Evolutionary conservation across 2,888 invertebrate genomes (phyloP).

Genomic region (Latheticus oryzae): DNA sequence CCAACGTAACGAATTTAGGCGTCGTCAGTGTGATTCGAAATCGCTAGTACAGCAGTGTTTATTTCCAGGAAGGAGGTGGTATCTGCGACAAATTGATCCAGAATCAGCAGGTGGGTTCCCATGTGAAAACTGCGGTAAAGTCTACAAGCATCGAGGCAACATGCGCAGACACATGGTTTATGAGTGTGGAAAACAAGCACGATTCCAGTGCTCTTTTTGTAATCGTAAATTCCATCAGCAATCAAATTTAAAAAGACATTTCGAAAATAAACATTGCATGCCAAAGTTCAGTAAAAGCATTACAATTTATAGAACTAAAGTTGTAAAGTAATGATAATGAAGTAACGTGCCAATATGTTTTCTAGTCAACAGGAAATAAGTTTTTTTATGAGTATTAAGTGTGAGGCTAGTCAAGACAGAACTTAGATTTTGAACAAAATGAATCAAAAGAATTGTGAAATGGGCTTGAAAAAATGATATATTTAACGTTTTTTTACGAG

Average conservation of each 20-base stretch:
- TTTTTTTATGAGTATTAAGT: too few species aligned
- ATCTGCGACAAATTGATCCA: constrained; percentile 57
- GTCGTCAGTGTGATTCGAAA: constrained; percentile 48
- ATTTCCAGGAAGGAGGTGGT: constrained; percentile 63
- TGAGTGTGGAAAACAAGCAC: constrained; percentile 68
- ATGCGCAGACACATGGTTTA: constrained; percentile 78
- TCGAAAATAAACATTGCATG: constrained; percentile 60
- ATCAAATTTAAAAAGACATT: constrained; percentile 65
- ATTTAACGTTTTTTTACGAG: too few species aligned
- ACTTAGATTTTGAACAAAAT: too few species aligned
- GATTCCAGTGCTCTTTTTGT: constrained; percentile 63
- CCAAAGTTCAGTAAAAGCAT: constrained; percentile 59
- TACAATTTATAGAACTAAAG: constrained; percentile 56
- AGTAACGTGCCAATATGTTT: constrained; percentile 20
- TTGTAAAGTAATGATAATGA: constrained; percentile 28
- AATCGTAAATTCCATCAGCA: constrained; percentile 71
- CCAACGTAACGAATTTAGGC: constrained; percentile 49
- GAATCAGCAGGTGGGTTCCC: constrained; percentile 58
- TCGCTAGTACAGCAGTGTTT: constrained; percentile 63
- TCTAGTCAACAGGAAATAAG: too few species aligned
- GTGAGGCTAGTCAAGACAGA: too few species aligned
- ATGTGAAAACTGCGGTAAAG: constrained; percentile 82
- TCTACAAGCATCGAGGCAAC: constrained; percentile 84
- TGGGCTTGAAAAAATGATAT: too few species aligned
- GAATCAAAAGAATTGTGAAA: too few species aligned